Base-by-base conservation (phyloP, 1,140 invertebrate genomes). In the Thrips palmi region DNA sequence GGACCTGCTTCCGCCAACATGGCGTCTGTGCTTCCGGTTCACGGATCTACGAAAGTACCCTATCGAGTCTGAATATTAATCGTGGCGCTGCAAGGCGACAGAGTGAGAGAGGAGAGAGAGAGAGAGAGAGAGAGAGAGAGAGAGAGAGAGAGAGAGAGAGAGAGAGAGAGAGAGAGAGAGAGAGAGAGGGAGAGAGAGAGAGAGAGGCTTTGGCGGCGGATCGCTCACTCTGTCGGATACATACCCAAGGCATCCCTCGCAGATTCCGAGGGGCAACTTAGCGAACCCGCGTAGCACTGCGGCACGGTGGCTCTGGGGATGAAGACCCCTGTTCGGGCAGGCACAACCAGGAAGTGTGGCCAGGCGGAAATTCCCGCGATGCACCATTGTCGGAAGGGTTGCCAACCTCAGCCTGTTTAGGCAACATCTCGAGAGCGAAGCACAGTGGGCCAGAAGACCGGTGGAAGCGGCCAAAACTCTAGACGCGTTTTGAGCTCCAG, bases 231-330 rank as follows among this genome's bases (percentile, higher is more conserved):
- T 18, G 4, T 20, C 20, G 17, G 27, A 14, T 5, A 32, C 14
- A 19, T 21, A 18, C 37, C 20, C 10, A 39, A 39, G 27, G 32
- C 30, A 31, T 31, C 37, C 30, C 32, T 39, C 32, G 32, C 27
- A 39, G 32, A 31, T 39, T 39, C 37, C 30, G 27, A 29, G 37
- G 12, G 27, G 18, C 25, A 25, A 33, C 30, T 31, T 39, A 25
- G 32, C 30, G 30, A 39, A 33, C 37, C 21, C 37, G 14, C 11
- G n/a, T 6, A 11, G 12, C 20, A 25, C 23, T 20, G 7, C 11
- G 12, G 27, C 37, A 15, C 29, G 10, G 11, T 21, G 6, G 22
- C 29, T 4, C 11, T 14, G 14, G 20, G 18, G 27, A 37, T 12
- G 12, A 12, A 21, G n/a, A 14, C 34, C 22, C 18, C n/a, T 22